Percentiles rank a stretch among this genome's conserved stretches.
phyloP scores from a whole-genome alignment of 35 echinoderm and acorn worm species.

The Heliocidaris erythrogramma region DNA sequence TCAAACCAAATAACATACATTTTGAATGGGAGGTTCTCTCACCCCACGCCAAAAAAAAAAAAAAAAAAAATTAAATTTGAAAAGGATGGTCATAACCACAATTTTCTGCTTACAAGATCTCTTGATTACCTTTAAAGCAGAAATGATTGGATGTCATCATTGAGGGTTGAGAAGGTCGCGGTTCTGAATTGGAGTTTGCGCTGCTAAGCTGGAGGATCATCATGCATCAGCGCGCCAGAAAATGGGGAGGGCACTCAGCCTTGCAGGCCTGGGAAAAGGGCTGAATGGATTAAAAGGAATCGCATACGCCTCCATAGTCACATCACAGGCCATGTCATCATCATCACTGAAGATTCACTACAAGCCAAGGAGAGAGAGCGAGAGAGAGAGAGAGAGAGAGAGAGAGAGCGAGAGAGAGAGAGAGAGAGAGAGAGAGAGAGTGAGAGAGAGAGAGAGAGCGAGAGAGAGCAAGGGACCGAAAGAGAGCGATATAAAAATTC shows the following conservation, averaged over 20 bases:
- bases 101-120: neutral
- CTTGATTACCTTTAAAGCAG: neutral
- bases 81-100: neutral
- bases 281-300: neutral
- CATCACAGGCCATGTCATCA: neutral
- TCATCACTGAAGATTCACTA: neutral
- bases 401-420: neutral
- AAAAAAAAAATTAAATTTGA: no score
- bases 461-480: no score
- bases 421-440: neutral
- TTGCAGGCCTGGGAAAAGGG: conserved; percentile 6
- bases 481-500: no score
- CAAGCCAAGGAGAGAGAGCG: neutral
- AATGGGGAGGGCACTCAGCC: conserved; percentile 13
- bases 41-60: no score
- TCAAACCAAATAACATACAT: no score
- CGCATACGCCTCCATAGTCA: neutral
- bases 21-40: no score
- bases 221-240: neutral
- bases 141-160: neutral
- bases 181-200: neutral
- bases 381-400: neutral
- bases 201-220: neutral
- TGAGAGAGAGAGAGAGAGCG: no score
- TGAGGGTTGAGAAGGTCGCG: neutral